A percentile compares a stretch with the other conserved stretches of the same genome.
Evolutionary conservation across 2,888 invertebrate species (phyloP).

Genomic region (Drosophila planitibia): DNA sequence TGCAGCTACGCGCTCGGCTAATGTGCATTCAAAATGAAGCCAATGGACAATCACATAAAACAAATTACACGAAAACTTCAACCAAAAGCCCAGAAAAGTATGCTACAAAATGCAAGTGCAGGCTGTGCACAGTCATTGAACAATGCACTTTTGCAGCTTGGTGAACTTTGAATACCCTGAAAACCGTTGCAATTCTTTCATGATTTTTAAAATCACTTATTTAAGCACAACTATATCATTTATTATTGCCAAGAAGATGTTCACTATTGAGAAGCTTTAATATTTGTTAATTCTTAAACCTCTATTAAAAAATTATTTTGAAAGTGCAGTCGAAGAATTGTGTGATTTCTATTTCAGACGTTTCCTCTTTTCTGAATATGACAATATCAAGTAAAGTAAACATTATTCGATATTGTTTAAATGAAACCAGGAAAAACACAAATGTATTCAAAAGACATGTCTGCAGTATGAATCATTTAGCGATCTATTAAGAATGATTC

Average conservation of each 20-base stretch:
- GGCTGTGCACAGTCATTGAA: conserved; percentile 35
- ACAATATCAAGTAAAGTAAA: not conserved
- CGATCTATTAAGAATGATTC: not conserved
- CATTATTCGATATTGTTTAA: not conserved
- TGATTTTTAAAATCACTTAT: not conserved
- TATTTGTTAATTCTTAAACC: not conserved
- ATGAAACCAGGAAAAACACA: not conserved
- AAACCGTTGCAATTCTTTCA: not conserved
- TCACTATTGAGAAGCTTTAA: not conserved
- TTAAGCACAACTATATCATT: not conserved
- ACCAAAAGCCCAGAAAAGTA: conserved; percentile 72
- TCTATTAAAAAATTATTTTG: not conserved
- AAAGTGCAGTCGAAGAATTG: not conserved
- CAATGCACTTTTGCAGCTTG: not conserved
- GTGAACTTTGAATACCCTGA: conserved; percentile 20
- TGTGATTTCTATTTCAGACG: not conserved
- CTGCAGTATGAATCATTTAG: not conserved
- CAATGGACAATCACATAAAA: conserved; percentile 79
- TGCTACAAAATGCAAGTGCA: conserved; percentile 72
- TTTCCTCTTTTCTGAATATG: not conserved
- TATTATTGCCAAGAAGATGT: not conserved
- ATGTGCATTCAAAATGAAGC: conserved; percentile 75
- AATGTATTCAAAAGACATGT: not conserved
- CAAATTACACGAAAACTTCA: conserved; percentile 76
- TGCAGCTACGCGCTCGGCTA: conserved; percentile 60